These are phyloP conservation scores for Drosophila pectinifera DNA, from an alignment of 1,140 invertebrate species.

Conservation along the genomic window DNA sequence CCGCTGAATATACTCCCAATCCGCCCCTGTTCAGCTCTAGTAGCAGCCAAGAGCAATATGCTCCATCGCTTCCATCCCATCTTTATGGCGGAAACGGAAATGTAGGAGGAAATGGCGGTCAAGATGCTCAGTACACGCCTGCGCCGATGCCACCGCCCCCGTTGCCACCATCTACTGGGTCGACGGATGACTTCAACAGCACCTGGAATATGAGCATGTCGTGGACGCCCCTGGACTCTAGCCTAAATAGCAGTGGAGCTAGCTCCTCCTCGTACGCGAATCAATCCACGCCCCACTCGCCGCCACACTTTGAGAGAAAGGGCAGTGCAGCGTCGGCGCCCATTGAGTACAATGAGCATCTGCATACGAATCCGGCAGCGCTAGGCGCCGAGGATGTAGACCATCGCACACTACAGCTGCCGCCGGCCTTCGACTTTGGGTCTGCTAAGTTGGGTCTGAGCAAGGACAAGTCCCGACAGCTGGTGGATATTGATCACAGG, in stretches of 20 bases:
- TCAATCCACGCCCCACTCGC: slow-evolving; percentile 87
- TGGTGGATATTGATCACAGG: slow-evolving; percentile 91
- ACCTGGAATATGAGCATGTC: slow-evolving; percentile 82
- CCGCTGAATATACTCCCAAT: slow-evolving; percentile 58
- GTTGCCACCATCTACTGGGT: slow-evolving; percentile 85
- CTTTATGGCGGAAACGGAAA: slow-evolving; percentile 38
- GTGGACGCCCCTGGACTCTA: slow-evolving; percentile 76
- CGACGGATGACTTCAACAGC: slow-evolving; percentile 66
- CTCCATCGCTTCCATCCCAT: slow-evolving; percentile 68
- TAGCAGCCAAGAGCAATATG: slow-evolving; percentile 54
- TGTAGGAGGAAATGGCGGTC: slow-evolving; percentile 6
- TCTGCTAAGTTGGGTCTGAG: slow-evolving; percentile 65
- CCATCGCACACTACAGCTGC: slow-evolving; percentile 85
- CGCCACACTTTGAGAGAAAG: slow-evolving; percentile 88
- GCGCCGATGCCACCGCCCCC: slow-evolving; percentile 86
- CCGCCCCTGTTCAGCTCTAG: slow-evolving; percentile 42
- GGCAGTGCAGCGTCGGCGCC: slow-evolving; percentile 85
- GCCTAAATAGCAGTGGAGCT: slow-evolving; percentile 65
- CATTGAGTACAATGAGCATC: slow-evolving; percentile 86
- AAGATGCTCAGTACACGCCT: slow-evolving; percentile 66
- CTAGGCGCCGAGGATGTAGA: slow-evolving; percentile 87
- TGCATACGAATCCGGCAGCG: slow-evolving; percentile 62
- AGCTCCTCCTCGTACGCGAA: slow-evolving; percentile 65
- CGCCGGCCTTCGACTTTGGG: slow-evolving; percentile 68
- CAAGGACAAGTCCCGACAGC: slow-evolving; percentile 80